Evolutionary conservation across 2,113 vertebrate genomes (phyloP).

Genomic region (Onychostoma macrolepis): DNA sequence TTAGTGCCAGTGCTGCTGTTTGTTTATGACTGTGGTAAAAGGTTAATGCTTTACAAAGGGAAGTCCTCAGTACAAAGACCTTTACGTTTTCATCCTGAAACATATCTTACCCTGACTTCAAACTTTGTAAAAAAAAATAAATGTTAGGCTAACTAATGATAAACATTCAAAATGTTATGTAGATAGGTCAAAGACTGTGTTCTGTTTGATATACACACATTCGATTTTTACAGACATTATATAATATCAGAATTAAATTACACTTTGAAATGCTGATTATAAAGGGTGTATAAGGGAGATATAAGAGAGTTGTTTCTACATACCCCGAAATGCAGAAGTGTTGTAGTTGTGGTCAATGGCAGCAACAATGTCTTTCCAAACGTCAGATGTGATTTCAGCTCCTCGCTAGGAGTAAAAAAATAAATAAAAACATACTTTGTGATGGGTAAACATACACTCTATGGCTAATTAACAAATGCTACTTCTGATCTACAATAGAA

Average conservation of each 20-base stretch:
- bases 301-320: slow-evolving; percentile 43
- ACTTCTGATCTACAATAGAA: not conserved
- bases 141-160: not conserved
- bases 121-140: not conserved
- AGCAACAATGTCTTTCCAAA: slow-evolving; percentile 94
- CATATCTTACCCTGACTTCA: not conserved
- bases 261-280: not conserved
- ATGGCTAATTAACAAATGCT: not conserved
- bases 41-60: not conserved
- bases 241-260: not conserved
- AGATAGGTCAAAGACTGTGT: not conserved
- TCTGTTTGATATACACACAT: not conserved
- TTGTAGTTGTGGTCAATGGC: slow-evolving; percentile 96
- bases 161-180: not conserved
- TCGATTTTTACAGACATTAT: not conserved
- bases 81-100: not conserved
- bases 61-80: not conserved
- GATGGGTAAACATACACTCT: not conserved
- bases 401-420: slow-evolving; percentile 74
- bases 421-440: not conserved
- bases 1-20: slow-evolving; percentile 58
- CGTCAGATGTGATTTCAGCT: slow-evolving; percentile 85
- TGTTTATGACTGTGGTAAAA: slow-evolving; percentile 18
- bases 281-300: not conserved
- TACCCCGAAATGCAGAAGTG: slow-evolving; percentile 95